Percentiles rank a stretch among this genome's conserved stretches.
phyloP scores from a whole-genome alignment of 1,140 invertebrate genomes.

The Myzus persicae region DNA sequence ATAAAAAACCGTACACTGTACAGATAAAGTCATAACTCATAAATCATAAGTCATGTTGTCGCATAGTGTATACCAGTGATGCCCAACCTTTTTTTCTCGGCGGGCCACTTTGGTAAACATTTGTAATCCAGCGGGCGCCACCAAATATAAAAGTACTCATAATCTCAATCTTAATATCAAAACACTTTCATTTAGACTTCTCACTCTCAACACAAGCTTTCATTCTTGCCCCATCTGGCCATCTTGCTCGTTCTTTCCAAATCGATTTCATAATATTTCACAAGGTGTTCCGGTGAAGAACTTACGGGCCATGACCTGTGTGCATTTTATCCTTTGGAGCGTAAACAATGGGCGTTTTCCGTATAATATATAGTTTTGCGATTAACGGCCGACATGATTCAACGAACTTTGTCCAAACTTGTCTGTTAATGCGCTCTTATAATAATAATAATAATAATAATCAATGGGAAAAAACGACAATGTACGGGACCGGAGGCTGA shows the following conservation, averaged over 20 bases:
- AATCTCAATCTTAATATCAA: no score
- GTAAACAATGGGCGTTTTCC: slow-evolving; percentile 12
- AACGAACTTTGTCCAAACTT: slow-evolving; percentile 5
- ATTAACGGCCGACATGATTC: slow-evolving; percentile 30
- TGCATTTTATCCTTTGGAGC: slow-evolving; percentile 17
- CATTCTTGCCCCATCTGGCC: background rate
- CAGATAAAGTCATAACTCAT: no score
- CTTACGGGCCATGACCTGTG: background rate
- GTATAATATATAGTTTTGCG: slow-evolving; percentile 7
- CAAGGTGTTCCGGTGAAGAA: background rate
- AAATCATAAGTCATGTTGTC: no score
- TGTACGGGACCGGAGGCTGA: background rate
- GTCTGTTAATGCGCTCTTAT: background rate
- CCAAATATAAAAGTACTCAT: no score
- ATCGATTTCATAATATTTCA: slow-evolving; percentile 29
- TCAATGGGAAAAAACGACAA: background rate
- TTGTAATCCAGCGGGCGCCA: no score
- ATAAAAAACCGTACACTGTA: no score
- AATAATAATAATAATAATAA: slow-evolving; percentile 21
- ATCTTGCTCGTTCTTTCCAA: background rate
- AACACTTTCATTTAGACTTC: background rate
- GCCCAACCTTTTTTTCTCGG: no score
- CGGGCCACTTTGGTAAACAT: no score
- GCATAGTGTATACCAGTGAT: no score
- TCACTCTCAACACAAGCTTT: background rate